Evolutionary conservation across 2,113 vertebrate genomes (phyloP).

Genomic region (Muntiacus muntjak): DNA sequence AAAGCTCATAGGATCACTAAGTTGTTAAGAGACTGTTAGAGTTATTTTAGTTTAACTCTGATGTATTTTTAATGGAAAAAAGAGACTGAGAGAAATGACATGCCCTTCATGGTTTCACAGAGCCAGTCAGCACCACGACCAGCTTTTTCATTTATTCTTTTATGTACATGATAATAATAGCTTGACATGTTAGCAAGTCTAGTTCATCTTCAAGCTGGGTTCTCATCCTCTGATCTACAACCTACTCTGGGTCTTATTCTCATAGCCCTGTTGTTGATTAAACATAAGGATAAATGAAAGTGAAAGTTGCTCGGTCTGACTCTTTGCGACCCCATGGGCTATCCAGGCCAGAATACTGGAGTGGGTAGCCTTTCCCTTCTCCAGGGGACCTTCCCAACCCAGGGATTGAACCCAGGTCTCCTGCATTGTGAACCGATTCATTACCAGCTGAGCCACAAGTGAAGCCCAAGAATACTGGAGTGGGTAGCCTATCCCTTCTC

Average conservation of each 20-base stretch:
- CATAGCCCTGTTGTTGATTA: neutral
- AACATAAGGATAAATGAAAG: neutral
- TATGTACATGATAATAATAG: neutral
- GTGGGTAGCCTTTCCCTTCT: neutral
- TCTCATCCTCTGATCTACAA: neutral
- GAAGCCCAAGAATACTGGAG: neutral
- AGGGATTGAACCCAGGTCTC: neutral
- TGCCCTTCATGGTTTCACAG: neutral
- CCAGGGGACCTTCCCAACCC: neutral
- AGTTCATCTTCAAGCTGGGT: rapidly evolving
- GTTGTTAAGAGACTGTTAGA: neutral
- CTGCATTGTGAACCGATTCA: neutral
- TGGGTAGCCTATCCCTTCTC: neutral
- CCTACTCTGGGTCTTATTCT: neutral
- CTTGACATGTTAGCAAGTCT: rapidly evolving
- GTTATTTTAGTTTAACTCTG: neutral
- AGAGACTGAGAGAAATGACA: neutral
- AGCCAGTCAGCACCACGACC: rapidly evolving
- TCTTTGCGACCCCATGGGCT: neutral
- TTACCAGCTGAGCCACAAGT: neutral
- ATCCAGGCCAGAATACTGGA: neutral
- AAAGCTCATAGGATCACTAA: neutral
- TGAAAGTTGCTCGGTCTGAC: neutral
- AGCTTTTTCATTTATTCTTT: neutral
- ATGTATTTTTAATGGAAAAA: neutral